Percentiles rank a stretch among this genome's conserved stretches.
Conservation (phyloP, 2,888 invertebrate genomes). For the Laspeyria flexula region DNA sequence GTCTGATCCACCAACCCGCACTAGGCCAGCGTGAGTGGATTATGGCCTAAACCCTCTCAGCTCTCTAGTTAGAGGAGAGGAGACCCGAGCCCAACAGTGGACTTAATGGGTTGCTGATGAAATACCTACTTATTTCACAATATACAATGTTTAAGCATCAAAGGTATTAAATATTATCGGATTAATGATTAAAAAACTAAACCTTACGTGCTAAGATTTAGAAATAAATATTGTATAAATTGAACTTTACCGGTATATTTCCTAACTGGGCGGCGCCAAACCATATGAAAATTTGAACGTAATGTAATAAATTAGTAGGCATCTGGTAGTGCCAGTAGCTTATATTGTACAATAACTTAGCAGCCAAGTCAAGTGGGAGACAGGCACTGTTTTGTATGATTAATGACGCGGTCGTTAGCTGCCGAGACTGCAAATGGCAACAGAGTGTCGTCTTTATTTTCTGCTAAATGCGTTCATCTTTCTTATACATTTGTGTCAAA, state of each 20-base stretch:
- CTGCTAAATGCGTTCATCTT: conserved; percentile 61
- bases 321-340: conserved; percentile 46
- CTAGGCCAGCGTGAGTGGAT: too few relatives aligned
- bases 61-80: too few relatives aligned
- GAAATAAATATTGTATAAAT: not conserved
- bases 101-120: too few relatives aligned
- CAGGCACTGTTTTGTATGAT: conserved; percentile 70
- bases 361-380: conserved; percentile 59
- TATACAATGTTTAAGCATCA: too few relatives aligned
- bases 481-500: conserved; percentile 48
- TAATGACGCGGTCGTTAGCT: conserved; percentile 72
- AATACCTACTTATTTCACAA: too few relatives aligned
- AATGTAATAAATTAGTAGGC: conserved; percentile 38
- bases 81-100: too few relatives aligned
- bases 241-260: not conserved
- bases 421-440: conserved; percentile 67
- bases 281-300: conserved; percentile 16
- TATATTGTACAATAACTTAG: conserved; percentile 51
- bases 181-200: too few relatives aligned
- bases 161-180: too few relatives aligned
- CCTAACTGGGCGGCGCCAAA: not conserved
- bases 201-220: too few relatives aligned
- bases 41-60: too few relatives aligned
- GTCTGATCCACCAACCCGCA: too few relatives aligned
- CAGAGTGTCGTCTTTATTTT: conserved; percentile 68